A percentile compares a stretch with the other conserved stretches of the same genome.
These are phyloP conservation scores for Ichneumoninae sp. DNA, from an alignment of 2,888 invertebrate genomes.

Conservation along the genomic window DNA sequence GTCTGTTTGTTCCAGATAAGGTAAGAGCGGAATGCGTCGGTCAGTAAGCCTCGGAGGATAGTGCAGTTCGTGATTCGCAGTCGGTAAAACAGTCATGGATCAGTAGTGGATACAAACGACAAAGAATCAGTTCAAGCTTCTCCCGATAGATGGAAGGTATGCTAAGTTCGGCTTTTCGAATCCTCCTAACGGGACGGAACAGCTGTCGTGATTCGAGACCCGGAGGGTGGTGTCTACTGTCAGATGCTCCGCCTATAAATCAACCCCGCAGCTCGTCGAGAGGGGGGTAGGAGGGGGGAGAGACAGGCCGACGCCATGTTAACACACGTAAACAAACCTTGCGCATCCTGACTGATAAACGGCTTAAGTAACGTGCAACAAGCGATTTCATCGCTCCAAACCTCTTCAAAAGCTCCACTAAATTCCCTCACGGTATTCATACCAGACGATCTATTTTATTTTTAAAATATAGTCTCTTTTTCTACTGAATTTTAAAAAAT, in stretches of 20 bases:
- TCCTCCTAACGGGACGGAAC: conserved; percentile 50
- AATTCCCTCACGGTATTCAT: neutral
- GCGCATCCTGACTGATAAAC: conserved; percentile 79
- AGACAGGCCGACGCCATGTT: conserved; percentile 83
- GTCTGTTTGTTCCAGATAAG: neutral
- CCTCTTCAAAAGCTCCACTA: conserved; percentile 21
- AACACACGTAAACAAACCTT: conserved; percentile 83
- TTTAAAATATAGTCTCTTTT: neutral
- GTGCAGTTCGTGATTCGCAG: neutral
- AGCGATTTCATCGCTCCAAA: conserved; percentile 63
- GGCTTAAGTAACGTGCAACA: conserved; percentile 75
- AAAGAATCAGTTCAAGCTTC: neutral
- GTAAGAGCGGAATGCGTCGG: neutral
- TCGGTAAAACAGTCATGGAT: conserved; percentile 3
- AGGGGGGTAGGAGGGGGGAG: conserved; percentile 66
- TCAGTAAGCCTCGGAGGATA: neutral
- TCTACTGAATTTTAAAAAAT: no score
- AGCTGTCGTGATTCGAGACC: conserved; percentile 60
- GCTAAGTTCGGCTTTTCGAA: conserved; percentile 1
- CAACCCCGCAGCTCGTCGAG: conserved; percentile 74
- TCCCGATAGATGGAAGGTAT: conserved; percentile 14
- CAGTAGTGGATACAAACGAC: neutral
- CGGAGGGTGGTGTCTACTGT: conserved; percentile 81
- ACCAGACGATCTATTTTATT: neutral
- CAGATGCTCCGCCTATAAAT: conserved; percentile 84